These are phyloP conservation scores for Loris lydekkerianus DNA, from an alignment of 2,797 vertebrate genomes.

Conservation along the genomic window DNA sequence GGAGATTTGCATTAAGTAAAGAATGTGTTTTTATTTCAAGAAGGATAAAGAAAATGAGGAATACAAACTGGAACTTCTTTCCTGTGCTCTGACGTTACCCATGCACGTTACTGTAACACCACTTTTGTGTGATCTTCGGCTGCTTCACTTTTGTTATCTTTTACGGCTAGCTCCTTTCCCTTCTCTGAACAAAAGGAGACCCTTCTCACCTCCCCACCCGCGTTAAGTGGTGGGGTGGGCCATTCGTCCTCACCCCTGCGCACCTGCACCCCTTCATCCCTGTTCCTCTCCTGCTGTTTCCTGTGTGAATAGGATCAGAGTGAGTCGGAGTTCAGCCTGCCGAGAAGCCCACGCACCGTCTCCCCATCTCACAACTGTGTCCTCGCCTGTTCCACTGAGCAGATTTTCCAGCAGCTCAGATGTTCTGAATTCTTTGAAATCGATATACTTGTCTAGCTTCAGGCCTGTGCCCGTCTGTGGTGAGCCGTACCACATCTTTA, in stretches of 20 bases:
- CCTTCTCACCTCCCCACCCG: background rate
- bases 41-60: background rate
- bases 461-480: background rate
- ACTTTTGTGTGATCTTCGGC: background rate
- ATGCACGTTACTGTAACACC: background rate
- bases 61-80: background rate
- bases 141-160: background rate
- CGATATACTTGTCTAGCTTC: no score
- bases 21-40: conserved; percentile 4
- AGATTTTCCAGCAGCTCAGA: background rate
- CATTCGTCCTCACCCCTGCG: background rate
- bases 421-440: background rate
- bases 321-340: background rate
- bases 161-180: background rate
- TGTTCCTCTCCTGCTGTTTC: background rate
- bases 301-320: background rate
- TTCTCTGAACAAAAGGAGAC: conserved; percentile 35
- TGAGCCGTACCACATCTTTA: background rate
- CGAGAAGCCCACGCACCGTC: background rate
- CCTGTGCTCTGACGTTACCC: background rate
- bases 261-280: background rate
- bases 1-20: background rate
- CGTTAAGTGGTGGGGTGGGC: background rate
- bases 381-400: background rate
- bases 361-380: background rate